Conservation (phyloP, 2,113 vertebrate genomes). For the Geococcyx californianus region DNA sequence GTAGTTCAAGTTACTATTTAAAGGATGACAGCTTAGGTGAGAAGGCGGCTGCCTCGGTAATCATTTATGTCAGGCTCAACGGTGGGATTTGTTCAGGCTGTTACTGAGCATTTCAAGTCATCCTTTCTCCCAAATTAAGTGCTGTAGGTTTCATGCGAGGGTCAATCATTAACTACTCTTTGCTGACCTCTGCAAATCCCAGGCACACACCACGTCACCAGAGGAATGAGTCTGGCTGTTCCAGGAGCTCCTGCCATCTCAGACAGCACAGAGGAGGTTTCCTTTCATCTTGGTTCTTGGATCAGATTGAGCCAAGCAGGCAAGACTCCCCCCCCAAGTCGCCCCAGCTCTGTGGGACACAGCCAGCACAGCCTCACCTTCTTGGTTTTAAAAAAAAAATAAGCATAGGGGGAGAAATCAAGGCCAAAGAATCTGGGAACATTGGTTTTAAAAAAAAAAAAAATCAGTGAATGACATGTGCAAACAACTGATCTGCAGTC, state of each 20-base stretch:
- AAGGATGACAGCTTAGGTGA: constrained; percentile 56
- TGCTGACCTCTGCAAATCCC: constrained; percentile 28
- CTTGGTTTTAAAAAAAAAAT: background rate
- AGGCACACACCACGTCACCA: background rate
- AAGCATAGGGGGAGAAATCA: background rate
- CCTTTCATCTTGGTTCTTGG: constrained; percentile 23
- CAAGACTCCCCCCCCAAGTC: background rate
- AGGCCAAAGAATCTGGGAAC: background rate
- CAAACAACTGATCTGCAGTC: constrained; percentile 39
- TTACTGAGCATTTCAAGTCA: constrained; percentile 33
- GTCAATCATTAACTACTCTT: constrained; percentile 66
- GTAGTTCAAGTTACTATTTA: constrained; percentile 62
- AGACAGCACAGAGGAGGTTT: background rate
- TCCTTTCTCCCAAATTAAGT: constrained; percentile 32
- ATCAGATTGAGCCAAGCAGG: background rate
- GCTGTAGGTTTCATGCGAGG: background rate
- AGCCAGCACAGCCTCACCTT: background rate
- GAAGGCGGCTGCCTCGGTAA: constrained; percentile 51
- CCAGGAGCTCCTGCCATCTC: constrained; percentile 28
- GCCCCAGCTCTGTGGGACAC: background rate
- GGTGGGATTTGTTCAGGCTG: constrained; percentile 43
- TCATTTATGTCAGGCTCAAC: constrained; percentile 49
- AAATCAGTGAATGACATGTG: background rate
- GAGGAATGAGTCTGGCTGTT: constrained; percentile 19
- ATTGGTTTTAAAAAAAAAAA: background rate